phyloP scores from a whole-genome alignment of 2,797 vertebrate genomes.

The Esox masquinongy region DNA sequence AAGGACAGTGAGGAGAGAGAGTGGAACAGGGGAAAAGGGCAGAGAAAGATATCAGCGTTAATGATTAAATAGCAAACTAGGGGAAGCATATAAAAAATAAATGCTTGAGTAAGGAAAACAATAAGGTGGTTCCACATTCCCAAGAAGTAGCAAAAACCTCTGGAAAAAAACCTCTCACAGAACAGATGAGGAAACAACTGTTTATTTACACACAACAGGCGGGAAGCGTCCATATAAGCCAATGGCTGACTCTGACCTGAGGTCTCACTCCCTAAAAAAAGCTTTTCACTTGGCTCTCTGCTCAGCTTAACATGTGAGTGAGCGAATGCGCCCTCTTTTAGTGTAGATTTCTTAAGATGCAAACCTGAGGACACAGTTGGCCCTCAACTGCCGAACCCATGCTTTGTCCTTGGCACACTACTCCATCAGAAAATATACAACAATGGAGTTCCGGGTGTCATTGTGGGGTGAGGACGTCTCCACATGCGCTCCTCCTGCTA shows the following conservation, averaged over 20 bases:
- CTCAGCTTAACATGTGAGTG: too few species aligned
- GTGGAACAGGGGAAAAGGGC: background rate
- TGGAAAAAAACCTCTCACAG: conserved; percentile 1
- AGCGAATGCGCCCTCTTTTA: too few species aligned
- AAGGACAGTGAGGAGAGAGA: conserved; percentile 7
- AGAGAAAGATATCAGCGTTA: conserved; percentile 4
- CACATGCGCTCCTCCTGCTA: too few species aligned
- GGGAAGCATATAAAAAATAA: background rate
- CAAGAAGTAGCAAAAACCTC: background rate
- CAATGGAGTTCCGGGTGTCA: too few species aligned
- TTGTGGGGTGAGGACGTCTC: too few species aligned
- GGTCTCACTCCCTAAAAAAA: background rate
- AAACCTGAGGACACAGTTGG: too few species aligned
- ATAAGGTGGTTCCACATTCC: background rate
- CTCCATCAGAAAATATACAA: too few species aligned
- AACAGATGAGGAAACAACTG: conserved; percentile 1
- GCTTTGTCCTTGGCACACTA: too few species aligned
- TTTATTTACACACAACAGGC: background rate
- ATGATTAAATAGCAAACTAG: conserved; percentile 1
- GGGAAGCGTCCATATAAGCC: background rate
- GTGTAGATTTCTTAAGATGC: too few species aligned
- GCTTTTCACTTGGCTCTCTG: background rate
- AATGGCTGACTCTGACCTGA: too few species aligned
- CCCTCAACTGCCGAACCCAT: too few species aligned
- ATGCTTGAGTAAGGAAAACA: background rate